Base-by-base conservation (phyloP, 2,797 vertebrate genomes). In the Anguilla megastoma region DNA sequence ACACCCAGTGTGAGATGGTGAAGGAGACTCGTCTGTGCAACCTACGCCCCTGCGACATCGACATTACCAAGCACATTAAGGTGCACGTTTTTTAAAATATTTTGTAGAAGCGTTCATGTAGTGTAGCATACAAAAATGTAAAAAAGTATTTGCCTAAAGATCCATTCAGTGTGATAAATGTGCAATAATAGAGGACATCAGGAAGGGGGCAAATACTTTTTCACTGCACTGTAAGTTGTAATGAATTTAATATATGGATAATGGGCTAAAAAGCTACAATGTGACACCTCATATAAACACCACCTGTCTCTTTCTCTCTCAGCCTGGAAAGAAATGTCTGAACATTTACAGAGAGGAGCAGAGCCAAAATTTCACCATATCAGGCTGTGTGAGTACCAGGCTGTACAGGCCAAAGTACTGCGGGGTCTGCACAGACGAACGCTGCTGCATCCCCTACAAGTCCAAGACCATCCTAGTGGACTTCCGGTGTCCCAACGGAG, bases 361-460 rank as follows among this genome's bases (percentile, higher is more conserved):
- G 41, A 91, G 97, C 2, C 90, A 87, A 86, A 98, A 98, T 93
- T 95, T 98, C 90, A 99, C 97, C 30, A 97, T 99, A 21, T 98
- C 98, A 0, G 98, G 98, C 80, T 99, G 98, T 60, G 92, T 95
- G 91, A 99, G 98, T 93, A 97, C 92, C 87, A 97, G 91, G 66
- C 45, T 88, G 1, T 99, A 98, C 92, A 89, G 96, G 88, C 98
- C 98, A 85, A 99, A 99, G 90, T 99, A 97, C 91, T 99, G 98
- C 0, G 98, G 98, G 0, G 86, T 97, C 85, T 99, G 98, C 95
- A 96, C 93, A 0, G 98, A 99, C 87, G 94, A 96, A 86, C 96
- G 98, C 88, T 99, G 98, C 95, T 99, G 98, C 94, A 96, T 97
- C 52, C 98, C 98, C 0, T 99, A 99, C 94, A 99, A 99, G 91